Evolutionary conservation across 2,888 invertebrate genomes (phyloP), one percentile per base, ranked within the genome.

Genomic region (Archips xylosteana): DNA sequence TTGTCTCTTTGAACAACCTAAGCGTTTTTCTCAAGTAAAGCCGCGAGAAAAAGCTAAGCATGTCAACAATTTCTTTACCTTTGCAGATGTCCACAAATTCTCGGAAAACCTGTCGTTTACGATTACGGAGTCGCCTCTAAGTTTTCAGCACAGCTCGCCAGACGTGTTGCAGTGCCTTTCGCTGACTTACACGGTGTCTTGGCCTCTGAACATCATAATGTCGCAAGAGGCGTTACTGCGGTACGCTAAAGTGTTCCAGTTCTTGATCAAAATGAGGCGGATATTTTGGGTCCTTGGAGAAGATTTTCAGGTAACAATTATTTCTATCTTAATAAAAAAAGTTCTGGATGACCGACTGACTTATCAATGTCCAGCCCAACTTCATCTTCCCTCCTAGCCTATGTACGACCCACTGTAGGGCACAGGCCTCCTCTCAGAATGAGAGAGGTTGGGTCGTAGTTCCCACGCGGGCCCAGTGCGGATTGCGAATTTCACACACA

Each of bases 181-280:
- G 0, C 89, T 98, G 3, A 96, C 96, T 2, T 97, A 97, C 85
- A 93, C 96, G 12, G 95, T 97, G 10, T 88, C 94, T 3, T 98
- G 97, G 97, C 98, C 98, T 0, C 85, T 97, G 0, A 97, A 97
- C 87, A 96, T 97, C 57, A 95, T 98, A 69, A 87, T 98, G 69
- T 97, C 97, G 8, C 95, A 95, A 0, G 96, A 97, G 78, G 95
- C 97, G 0, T 87, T 97, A 76, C 88, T 95, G 13, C 95, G 97
- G 78, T 97, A 97, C 81, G 95, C 96, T 0, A 96, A 96, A 79
- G 96, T 97, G 0, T 97, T 97, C 83, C 96, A 96, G 82, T 97
- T 97, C 85, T 88, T 97, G 54, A 84, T 97, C 69, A 97, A 97
- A 88, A 95, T 97, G 81, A 95, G 96, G 70, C 94, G 97, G 71